Evolutionary conservation across 2,113 vertebrate species (phyloP), one percentile per base, ranked within the genome.

Genomic region (Neoarius graeffei): DNA sequence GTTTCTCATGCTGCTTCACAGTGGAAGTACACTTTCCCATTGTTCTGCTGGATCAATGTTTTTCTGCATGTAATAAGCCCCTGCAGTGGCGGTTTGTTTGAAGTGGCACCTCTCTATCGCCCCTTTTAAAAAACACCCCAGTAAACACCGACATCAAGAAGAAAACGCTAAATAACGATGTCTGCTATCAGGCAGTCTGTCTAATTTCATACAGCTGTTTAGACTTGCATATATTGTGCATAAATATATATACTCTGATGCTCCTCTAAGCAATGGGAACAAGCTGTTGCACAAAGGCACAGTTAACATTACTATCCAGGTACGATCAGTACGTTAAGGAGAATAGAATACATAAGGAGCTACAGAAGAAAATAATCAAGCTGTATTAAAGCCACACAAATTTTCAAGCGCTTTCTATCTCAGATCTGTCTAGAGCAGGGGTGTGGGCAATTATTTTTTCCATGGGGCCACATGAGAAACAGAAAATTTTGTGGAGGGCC

Each of bases 31-130:
- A 85, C 23, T 30, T 60, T 60, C 73, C 7, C 15, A 50, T 76
- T 85, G 67, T 85, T 85, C 57, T 48, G 30, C 71, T 62, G 84
- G 17, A 27, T 85, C 57, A 56, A 57, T 59, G 83, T 85, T 85
- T 73, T 59, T 59, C 67, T 19, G 13, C 54, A 42, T 30, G 57
- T 35, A 84, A 56, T 85, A 25, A 73, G 2, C 15, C n/a, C 83
- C 50, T 73, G 52, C 83, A 69, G 66, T 11, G 15, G n/a, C 35
- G 48, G 64, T 84, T 71, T 30, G 67, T 84, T 84, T 56, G 25
- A 84, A 84, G 64, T 82, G 80, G 80, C 66, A 84, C 48, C 50
- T 84, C 27, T 35, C 4, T 11, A 10, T 10, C 13, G 25, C 83
- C 35, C 6, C 17, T 20, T 57, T 71, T 56, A 23, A 84, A 84